These are phyloP conservation scores for Heliothis virescens DNA, from an alignment of 1,140 invertebrate species.

Conservation along the genomic window DNA sequence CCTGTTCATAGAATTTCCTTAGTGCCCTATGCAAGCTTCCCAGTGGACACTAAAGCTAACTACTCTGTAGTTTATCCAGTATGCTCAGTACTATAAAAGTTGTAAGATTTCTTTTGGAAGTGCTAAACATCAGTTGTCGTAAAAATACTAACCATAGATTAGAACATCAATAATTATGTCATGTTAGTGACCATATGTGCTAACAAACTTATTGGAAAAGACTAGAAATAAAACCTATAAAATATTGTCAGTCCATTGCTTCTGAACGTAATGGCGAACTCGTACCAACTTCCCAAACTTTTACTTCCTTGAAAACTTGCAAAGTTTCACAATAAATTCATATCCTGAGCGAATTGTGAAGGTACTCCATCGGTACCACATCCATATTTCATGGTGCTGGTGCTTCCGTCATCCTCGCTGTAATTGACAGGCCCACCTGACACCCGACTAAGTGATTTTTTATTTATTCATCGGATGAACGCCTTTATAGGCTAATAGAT, in stretches of 20 bases:
- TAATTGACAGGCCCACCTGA: slow-evolving; percentile 45
- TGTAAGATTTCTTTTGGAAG: no score
- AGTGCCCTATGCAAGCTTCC: no score
- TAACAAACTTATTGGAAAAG: neutral
- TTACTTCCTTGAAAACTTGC: slow-evolving; percentile 7
- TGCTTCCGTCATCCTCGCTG: slow-evolving; percentile 3
- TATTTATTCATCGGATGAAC: slow-evolving; percentile 40
- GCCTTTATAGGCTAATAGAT: slow-evolving; percentile 21
- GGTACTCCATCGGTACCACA: slow-evolving; percentile 28
- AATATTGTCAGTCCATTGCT: slow-evolving; percentile 29
- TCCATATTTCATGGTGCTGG: slow-evolving; percentile 39
- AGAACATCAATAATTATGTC: no score
- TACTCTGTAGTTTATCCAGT: no score
- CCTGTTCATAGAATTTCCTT: no score
- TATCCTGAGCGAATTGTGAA: slow-evolving; percentile 10
- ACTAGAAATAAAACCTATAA: neutral
- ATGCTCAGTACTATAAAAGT: no score
- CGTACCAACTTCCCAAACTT: slow-evolving; percentile 8
- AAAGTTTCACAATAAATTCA: slow-evolving; percentile 44
- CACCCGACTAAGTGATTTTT: slow-evolving; percentile 42
- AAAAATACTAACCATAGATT: no score
- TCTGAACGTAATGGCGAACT: slow-evolving; percentile 5
- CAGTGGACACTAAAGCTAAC: no score
- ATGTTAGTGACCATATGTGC: no score
- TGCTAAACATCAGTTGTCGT: no score